Conservation (phyloP, 2,888 invertebrate species). For the Biston betularia region DNA sequence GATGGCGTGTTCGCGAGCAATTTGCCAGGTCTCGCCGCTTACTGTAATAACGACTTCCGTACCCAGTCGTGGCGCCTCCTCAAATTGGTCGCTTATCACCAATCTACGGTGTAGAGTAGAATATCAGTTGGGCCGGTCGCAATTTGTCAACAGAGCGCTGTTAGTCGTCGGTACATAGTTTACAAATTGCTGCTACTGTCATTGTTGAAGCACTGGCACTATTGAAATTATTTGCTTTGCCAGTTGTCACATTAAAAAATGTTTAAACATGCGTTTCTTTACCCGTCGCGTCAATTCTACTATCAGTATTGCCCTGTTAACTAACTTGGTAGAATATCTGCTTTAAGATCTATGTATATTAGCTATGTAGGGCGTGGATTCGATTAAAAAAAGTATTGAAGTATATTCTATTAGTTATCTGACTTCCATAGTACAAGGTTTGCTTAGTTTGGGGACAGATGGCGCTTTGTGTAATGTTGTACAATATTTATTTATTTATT, state of each 20-base stretch:
- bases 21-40: slow-evolving; percentile 83
- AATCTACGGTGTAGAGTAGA: slow-evolving; percentile 81
- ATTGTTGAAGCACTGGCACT: slow-evolving; percentile 9
- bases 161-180: slow-evolving; percentile 62
- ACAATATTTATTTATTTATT: too few species aligned
- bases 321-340: too few species aligned
- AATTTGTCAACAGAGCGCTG: slow-evolving; percentile 77
- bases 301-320: too few species aligned
- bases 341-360: too few species aligned
- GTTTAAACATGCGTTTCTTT: too few species aligned
- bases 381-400: too few species aligned
- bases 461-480: too few species aligned
- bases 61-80: slow-evolving; percentile 85
- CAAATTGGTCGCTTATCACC: slow-evolving; percentile 86
- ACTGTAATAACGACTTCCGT: slow-evolving; percentile 86
- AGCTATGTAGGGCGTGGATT: too few species aligned
- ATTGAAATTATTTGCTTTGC: slow-evolving; percentile 10
- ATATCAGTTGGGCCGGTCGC: slow-evolving; percentile 77
- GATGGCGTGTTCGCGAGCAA: slow-evolving; percentile 83
- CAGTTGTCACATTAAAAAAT: neutral
- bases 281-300: too few species aligned
- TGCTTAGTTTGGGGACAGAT: too few species aligned
- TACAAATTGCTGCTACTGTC: slow-evolving; percentile 35
- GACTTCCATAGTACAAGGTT: too few species aligned
- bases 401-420: too few species aligned